A percentile compares a stretch with the other conserved stretches of the same genome.
phyloP scores from a whole-genome alignment of 2,797 vertebrate genomes.

The Morelia viridis region DNA sequence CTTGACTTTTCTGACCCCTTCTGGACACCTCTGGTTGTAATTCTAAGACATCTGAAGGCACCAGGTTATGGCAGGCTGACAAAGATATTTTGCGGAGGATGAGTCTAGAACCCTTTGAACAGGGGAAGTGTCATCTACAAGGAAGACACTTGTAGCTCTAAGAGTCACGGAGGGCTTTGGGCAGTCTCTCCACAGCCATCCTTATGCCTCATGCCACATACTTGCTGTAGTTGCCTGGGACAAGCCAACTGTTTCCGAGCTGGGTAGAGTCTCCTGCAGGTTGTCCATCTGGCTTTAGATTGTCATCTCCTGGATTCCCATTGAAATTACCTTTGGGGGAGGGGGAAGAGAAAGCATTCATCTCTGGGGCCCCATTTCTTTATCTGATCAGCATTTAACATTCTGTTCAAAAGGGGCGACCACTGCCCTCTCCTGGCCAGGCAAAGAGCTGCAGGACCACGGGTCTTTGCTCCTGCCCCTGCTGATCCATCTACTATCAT shows the following conservation, averaged over 20 bases:
- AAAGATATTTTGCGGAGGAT: no score
- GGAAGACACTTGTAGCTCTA: neutral
- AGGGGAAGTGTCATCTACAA: neutral
- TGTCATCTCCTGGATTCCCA: conserved; percentile 78
- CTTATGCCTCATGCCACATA: conserved; percentile 67
- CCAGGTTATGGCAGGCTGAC: no score
- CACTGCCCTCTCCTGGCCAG: neutral
- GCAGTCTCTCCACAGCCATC: neutral
- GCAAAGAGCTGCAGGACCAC: neutral
- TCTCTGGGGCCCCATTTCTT: neutral
- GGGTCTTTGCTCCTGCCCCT: neutral
- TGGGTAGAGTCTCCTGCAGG: conserved; percentile 75
- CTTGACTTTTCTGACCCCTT: no score
- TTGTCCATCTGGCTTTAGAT: conserved; percentile 79
- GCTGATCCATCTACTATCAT: neutral
- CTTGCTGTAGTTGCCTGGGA: conserved; percentile 78
- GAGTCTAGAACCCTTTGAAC: neutral
- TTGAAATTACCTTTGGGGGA: conserved; percentile 84
- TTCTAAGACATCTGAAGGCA: no score
- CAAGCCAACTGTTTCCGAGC: conserved; percentile 87
- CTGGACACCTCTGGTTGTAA: no score
- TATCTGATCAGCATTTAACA: neutral
- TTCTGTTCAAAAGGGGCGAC: neutral
- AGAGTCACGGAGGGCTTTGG: neutral
- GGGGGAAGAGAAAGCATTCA: neutral